Base-by-base conservation (phyloP, 2,113 vertebrate species). In the Tachuris rubrigastra region DNA sequence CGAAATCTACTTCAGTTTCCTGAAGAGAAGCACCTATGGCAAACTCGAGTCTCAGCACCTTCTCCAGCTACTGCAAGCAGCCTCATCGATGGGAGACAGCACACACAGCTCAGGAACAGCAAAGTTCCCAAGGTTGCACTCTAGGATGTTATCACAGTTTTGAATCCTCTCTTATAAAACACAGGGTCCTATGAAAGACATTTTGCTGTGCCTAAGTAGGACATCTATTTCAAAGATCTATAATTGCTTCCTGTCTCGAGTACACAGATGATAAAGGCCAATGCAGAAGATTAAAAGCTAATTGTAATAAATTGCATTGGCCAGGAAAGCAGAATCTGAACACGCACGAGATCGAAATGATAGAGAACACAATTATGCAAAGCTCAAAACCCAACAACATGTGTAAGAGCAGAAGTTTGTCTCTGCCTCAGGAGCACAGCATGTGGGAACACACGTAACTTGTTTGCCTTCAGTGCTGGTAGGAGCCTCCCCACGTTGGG, bases 301-400 rank as follows among this genome's bases (percentile, higher is more conserved):
- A 79, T 58, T 81, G 65, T 30, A 90, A 80, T 68, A 95, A 83
- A 78, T 13, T 69, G 35, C 75, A 63, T n/a, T 60, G 85, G 52
- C 76, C 83, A 90, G 52, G 83, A 93, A 81, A 69, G 55, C 31
- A 84, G 86, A 86, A 81, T n/a, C 59, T 62, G 46, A 90, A 83
- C 86, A 6, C 33, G 42, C 39, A 33, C 4, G 5, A 82, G 76
- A 94, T 55, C 1, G 1, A 92, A 85, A 65, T 12, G 31, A 89
- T 92, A 75, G 2, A 67, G 81, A 88, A 56, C 11, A 84, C 65
- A 81, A 68, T 87, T 81, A 91, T 62, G 76, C 65, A 81, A 90
- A 90, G 31, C 85, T 91, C 44, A 60, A 63, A 87, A 68, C 2
- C 49, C 66, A 72, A 3, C 35, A 39, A 66, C 67, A 85, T 88